Conservation (phyloP, 2,888 invertebrate species). For the Eristalinus aeneus region DNA sequence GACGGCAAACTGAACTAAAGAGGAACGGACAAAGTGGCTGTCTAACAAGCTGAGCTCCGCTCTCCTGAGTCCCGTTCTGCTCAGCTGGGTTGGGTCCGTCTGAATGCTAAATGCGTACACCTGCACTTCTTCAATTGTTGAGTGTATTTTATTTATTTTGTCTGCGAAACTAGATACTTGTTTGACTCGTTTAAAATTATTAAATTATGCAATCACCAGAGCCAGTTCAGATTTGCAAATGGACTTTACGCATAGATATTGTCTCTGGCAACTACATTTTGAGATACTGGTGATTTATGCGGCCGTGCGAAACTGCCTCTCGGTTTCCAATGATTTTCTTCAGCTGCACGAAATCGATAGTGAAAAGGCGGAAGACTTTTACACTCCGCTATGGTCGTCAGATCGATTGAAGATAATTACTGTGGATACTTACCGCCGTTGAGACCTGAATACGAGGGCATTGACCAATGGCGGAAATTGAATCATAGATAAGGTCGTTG, state of each 20-base stretch:
- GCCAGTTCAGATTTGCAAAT: slow-evolving; percentile 15
- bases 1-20: slow-evolving; percentile 10
- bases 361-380: slow-evolving; percentile 45
- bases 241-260: slow-evolving; percentile 28
- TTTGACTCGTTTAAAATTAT: background rate
- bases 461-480: background rate
- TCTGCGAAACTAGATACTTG: background rate
- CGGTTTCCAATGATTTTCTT: slow-evolving; percentile 16
- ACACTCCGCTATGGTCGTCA: slow-evolving; percentile 26
- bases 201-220: slow-evolving; percentile 34
- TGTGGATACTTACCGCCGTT: background rate
- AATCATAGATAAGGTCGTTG: background rate
- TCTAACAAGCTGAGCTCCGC: slow-evolving; percentile 20
- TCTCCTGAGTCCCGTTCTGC: slow-evolving; percentile 4
- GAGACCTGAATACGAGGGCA: background rate
- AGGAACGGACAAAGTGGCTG: slow-evolving; percentile 20
- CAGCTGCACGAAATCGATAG: slow-evolving; percentile 45
- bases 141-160: background rate
- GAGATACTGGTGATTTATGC: slow-evolving; percentile 54
- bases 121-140: slow-evolving; percentile 30
- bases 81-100: slow-evolving; percentile 39
- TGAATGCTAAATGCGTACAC: slow-evolving; percentile 44
- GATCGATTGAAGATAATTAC: slow-evolving; percentile 10
- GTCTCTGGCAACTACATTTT: slow-evolving; percentile 36
- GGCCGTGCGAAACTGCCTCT: slow-evolving; percentile 38